Percentiles rank a stretch among this genome's conserved stretches.
These are phyloP conservation scores for Amia ocellicauda DNA, from an alignment of 2,113 vertebrate genomes.

Conservation along the genomic window DNA sequence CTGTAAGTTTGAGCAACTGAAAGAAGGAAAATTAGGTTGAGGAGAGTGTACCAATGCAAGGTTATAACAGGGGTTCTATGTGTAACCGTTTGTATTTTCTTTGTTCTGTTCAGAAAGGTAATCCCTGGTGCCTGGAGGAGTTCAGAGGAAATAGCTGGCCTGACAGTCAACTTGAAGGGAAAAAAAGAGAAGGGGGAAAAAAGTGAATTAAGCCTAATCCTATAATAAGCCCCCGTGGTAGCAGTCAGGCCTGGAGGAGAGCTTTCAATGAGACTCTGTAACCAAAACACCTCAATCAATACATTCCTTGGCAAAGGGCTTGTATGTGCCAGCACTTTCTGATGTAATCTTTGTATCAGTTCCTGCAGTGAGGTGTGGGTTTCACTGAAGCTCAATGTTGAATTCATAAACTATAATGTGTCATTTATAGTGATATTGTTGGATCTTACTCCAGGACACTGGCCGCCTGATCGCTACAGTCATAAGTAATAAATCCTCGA, in stretches of 20 bases:
- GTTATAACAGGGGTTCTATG: constrained; percentile 7
- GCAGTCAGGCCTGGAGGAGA: constrained; percentile 39
- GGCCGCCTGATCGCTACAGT: constrained; percentile 28
- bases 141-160: constrained; percentile 44
- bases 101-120: constrained; percentile 28
- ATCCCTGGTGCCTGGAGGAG: constrained; percentile 17
- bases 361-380: constrained; percentile 42
- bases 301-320: constrained; percentile 45
- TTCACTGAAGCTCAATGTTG: constrained; percentile 44
- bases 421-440: constrained; percentile 39
- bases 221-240: constrained; percentile 42
- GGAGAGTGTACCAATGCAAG: too few species aligned
- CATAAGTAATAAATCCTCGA: constrained; percentile 40
- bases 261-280: constrained; percentile 47
- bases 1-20: too few species aligned
- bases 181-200: too few species aligned
- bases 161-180: constrained; percentile 36
- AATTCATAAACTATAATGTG: constrained; percentile 35
- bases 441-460: constrained; percentile 33
- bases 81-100: too few species aligned
- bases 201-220: constrained; percentile 50
- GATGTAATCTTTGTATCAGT: constrained; percentile 49
- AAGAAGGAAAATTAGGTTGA: too few species aligned
- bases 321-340: constrained; percentile 42
- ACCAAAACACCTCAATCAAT: constrained; percentile 42